Conservation (phyloP, 2,113 vertebrate genomes). For the Telmatochromis brachygnathus region DNA sequence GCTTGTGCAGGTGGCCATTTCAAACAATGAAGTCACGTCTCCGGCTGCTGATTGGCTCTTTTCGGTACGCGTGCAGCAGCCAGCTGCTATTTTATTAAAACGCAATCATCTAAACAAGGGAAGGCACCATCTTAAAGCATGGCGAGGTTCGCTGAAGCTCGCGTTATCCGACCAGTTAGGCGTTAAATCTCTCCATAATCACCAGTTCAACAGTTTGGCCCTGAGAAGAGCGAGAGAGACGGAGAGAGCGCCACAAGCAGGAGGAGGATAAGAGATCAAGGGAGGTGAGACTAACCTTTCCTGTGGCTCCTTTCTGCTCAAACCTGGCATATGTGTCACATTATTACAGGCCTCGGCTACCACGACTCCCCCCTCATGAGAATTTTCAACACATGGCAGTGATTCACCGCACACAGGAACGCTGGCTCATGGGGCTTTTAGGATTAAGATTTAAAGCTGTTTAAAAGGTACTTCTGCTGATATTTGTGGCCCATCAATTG, state of each 20-base stretch:
- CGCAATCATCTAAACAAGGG: not conserved
- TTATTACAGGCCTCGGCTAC: not conserved
- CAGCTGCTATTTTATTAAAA: constrained; percentile 11
- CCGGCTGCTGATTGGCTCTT: not conserved
- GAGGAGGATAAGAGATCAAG: not conserved
- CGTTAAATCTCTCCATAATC: not conserved
- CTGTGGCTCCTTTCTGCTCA: not conserved
- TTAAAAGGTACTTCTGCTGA: not conserved
- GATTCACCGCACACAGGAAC: not conserved
- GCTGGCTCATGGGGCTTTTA: not conserved
- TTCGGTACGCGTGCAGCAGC: not conserved
- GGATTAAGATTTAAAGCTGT: not conserved
- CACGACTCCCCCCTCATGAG: not conserved
- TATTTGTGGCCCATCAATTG: not conserved
- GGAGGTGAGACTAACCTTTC: not conserved
- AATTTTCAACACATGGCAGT: constrained; percentile 1
- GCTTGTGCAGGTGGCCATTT: not conserved
- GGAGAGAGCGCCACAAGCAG: not conserved
- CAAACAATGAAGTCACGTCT: constrained; percentile 16
- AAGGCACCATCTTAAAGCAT: not conserved
- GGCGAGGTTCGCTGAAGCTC: not conserved
- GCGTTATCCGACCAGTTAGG: not conserved
- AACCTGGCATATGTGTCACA: not conserved
- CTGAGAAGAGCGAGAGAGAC: not conserved
- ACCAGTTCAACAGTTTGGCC: constrained; percentile 3